These are phyloP conservation scores for Hydrochoerus hydrochaeris DNA, from an alignment of 2,113 vertebrate genomes.

Conservation along the genomic window DNA sequence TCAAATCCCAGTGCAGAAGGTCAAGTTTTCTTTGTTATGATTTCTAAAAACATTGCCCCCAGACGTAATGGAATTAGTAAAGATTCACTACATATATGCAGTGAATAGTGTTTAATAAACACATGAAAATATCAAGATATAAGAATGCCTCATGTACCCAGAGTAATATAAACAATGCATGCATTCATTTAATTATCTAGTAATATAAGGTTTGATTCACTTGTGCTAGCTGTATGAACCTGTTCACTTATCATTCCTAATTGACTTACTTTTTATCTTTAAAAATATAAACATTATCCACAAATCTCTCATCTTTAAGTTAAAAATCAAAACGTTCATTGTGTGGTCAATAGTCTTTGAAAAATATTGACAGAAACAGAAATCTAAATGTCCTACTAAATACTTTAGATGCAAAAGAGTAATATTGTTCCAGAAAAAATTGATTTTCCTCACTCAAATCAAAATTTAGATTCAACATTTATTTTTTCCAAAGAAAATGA, in stretches of 20 bases:
- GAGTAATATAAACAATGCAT: not conserved
- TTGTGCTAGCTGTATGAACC: not conserved
- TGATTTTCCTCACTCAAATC: slow-evolving; percentile 34
- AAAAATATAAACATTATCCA: not conserved
- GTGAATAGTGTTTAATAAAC: slow-evolving; percentile 32
- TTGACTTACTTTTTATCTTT: not conserved
- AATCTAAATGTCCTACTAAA: not conserved
- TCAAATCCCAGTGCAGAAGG: slow-evolving; percentile 41
- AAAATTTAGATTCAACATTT: slow-evolving; percentile 63
- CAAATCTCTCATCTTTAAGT: not conserved
- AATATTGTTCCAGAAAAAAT: not conserved
- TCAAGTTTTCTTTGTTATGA: slow-evolving; percentile 66
- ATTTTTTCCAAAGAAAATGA: not conserved
- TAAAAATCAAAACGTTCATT: slow-evolving; percentile 21
- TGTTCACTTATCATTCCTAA: not conserved
- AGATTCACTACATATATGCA: slow-evolving; percentile 8
- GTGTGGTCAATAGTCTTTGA: not conserved
- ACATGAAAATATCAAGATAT: not conserved
- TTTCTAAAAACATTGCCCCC: slow-evolving; percentile 61
- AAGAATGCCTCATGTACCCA: not conserved
- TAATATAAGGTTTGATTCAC: not conserved
- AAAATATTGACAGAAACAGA: slow-evolving; percentile 1
- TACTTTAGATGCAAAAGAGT: not conserved
- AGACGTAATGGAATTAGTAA: slow-evolving; percentile 63
- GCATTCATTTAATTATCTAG: slow-evolving; percentile 23